phyloP scores from a whole-genome alignment of 2,797 vertebrate genomes.

The Spinibarbus caldwelli region DNA sequence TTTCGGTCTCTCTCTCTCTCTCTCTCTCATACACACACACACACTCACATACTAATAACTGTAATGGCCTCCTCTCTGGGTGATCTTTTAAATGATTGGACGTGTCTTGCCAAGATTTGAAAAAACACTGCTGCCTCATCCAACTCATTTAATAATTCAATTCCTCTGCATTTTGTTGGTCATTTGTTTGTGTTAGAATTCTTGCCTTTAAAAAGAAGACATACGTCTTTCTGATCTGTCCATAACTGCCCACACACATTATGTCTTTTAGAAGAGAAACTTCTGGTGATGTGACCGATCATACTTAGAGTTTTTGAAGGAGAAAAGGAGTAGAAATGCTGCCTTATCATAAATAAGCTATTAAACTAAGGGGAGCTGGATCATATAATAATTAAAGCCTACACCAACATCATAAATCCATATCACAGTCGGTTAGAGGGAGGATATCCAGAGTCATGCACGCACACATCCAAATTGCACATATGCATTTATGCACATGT shows the following conservation, averaged over 20 bases:
- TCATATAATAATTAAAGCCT: constrained; percentile 44
- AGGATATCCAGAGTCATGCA: background rate
- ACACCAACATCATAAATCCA: constrained; percentile 25
- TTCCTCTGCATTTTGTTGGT: constrained; percentile 27
- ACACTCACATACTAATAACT: constrained; percentile 45
- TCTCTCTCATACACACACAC: background rate
- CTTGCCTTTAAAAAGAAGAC: constrained; percentile 11
- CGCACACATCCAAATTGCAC: background rate
- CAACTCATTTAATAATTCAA: constrained; percentile 14
- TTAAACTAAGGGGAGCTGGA: constrained; percentile 41
- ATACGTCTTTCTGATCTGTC: constrained; percentile 36
- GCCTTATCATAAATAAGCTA: constrained; percentile 38
- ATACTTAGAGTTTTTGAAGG: constrained; percentile 23
- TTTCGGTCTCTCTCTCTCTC: no score
- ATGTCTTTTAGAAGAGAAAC: constrained; percentile 35
- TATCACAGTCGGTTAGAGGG: constrained; percentile 18
- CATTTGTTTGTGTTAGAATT: constrained; percentile 15
- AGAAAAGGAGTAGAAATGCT: constrained; percentile 31
- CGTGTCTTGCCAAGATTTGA: constrained; percentile 40
- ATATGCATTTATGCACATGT: constrained; percentile 16
- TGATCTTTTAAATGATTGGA: constrained; percentile 44
- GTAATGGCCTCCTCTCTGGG: constrained; percentile 50
- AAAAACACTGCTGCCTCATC: constrained; percentile 24
- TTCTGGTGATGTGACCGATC: constrained; percentile 35
- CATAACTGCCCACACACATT: constrained; percentile 17